A percentile compares a stretch with the other conserved stretches of the same genome.
Evolutionary conservation across 2,113 vertebrate genomes (phyloP).

Genomic region (Toxotes jaculatrix): DNA sequence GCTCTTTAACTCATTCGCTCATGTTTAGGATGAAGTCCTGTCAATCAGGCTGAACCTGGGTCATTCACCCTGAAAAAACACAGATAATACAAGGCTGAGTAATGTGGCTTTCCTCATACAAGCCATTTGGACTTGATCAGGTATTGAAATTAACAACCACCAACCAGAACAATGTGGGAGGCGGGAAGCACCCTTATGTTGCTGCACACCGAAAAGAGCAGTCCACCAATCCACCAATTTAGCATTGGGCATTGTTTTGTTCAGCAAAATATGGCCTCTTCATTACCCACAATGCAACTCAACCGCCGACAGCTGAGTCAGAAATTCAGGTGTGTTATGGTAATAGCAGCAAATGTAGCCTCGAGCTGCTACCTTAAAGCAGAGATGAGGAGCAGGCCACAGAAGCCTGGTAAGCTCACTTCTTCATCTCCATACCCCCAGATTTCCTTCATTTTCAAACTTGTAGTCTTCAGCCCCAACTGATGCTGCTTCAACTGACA

Average conservation of each 20-base stretch:
- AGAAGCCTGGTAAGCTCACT: not conserved
- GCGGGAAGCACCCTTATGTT: not conserved
- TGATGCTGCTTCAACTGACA: not conserved
- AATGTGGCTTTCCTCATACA: conserved; percentile 7
- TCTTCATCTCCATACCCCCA: not conserved
- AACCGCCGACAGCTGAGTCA: too few relatives aligned
- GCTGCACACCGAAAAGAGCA: not conserved
- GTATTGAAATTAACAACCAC: not conserved
- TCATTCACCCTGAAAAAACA: conserved; percentile 24
- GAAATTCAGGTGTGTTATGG: too few relatives aligned
- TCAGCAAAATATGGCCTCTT: too few relatives aligned
- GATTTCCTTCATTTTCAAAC: not conserved
- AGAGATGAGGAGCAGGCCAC: not conserved
- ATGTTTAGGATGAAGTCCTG: not conserved
- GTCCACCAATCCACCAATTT: too few relatives aligned
- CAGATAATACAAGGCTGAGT: conserved; percentile 16
- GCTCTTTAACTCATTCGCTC: not conserved
- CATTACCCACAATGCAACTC: too few relatives aligned
- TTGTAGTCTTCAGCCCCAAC: too few relatives aligned
- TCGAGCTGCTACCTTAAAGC: not conserved
- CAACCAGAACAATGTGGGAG: conserved; percentile 6
- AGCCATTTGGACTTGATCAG: conserved; percentile 24
- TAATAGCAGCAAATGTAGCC: not conserved
- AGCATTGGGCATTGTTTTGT: too few relatives aligned
- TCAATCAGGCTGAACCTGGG: conserved; percentile 1